Evolutionary conservation across 2,888 invertebrate genomes (phyloP).

Genomic region (Tetanocera ferruginea): DNA sequence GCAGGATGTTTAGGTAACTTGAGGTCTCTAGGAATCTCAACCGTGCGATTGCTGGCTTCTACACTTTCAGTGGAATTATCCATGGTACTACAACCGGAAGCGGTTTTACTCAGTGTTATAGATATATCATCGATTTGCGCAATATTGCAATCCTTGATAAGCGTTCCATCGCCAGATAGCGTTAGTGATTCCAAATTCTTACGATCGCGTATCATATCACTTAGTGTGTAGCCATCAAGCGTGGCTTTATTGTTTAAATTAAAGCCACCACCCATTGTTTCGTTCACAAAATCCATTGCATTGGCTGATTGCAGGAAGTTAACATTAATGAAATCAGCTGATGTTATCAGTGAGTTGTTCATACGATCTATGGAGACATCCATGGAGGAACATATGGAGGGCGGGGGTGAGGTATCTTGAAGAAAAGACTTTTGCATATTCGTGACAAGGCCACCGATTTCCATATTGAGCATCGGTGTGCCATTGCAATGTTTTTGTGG

Average conservation of each 20-base stretch:
- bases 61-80: constrained; percentile 67
- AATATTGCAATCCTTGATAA: constrained; percentile 67
- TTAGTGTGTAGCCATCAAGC: constrained; percentile 60
- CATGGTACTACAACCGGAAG: constrained; percentile 67
- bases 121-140: constrained; percentile 68
- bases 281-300: constrained; percentile 54
- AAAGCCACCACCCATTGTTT: constrained; percentile 41
- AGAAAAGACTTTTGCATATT: constrained; percentile 68
- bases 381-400: constrained; percentile 66
- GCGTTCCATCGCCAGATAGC: constrained; percentile 65
- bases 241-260: constrained; percentile 53
- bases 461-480: constrained; percentile 60
- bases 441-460: constrained; percentile 68
- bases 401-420: constrained; percentile 68
- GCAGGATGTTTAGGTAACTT: constrained; percentile 7
- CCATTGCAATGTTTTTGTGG: constrained; percentile 30
- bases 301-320: constrained; percentile 64
- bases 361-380: constrained; percentile 63
- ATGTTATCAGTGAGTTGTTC: constrained; percentile 68
- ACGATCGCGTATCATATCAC: constrained; percentile 66
- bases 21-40: constrained; percentile 36
- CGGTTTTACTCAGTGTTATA: constrained; percentile 63
- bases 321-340: constrained; percentile 68
- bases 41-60: constrained; percentile 51
- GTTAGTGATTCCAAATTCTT: constrained; percentile 66